phyloP scores from a whole-genome alignment of 2,888 invertebrate species.

The Halictus quadricinctus region DNA sequence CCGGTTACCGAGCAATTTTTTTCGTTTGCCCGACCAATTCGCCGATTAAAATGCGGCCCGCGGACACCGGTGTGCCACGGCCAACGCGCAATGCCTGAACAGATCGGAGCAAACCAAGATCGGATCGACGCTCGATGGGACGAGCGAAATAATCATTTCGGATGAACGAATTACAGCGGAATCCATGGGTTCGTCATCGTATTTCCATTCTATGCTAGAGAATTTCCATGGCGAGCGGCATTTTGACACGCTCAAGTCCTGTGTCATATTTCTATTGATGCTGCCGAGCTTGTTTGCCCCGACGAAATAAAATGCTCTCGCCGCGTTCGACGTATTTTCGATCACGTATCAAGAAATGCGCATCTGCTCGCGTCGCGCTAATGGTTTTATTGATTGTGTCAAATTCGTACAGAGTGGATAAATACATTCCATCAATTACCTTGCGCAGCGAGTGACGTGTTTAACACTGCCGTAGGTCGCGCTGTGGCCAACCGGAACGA shows the following conservation, averaged over 20 bases:
- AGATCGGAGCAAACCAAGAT: not conserved
- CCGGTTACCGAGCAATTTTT: slow-evolving; percentile 60
- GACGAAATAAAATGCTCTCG: not conserved
- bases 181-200: not conserved
- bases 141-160: slow-evolving; percentile 40
- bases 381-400: not conserved
- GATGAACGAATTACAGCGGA: not conserved
- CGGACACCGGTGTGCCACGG: slow-evolving; percentile 25
- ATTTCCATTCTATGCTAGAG: slow-evolving; percentile 2
- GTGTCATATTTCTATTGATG: not conserved
- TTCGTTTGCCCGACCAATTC: slow-evolving; percentile 57
- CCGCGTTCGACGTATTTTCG: not conserved
- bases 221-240: not conserved
- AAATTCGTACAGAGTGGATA: not conserved
- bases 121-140: slow-evolving; percentile 22
- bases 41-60: slow-evolving; percentile 63
- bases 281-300: not conserved
- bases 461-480: no score
- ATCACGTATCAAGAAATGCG: not conserved
- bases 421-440: not conserved
- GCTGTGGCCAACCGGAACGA: no score
- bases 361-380: not conserved
- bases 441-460: no score
- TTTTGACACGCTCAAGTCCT: not conserved
- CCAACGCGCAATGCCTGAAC: not conserved